Evolutionary conservation across 1,140 invertebrate species (phyloP), one percentile per base, ranked within the genome.

Genomic region (Orchesella cincta): DNA sequence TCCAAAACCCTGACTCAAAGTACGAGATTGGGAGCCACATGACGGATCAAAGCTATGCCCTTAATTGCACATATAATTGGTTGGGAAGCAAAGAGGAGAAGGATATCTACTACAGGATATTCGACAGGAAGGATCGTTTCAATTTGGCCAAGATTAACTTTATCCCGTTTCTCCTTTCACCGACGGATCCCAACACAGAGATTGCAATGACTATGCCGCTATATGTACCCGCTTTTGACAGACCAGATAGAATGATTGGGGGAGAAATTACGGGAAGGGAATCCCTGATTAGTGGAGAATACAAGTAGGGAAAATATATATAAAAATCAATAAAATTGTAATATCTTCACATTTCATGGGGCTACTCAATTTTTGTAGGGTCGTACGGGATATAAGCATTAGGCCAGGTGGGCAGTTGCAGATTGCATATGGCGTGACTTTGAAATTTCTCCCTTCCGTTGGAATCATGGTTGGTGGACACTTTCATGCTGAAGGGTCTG

Each of bases 391-490:
- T 83, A 96, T 98, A 39, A 97, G 94, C 83, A 91, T 98, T 2
- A 86, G 93, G 72, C 94, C 94, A 1, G 93, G 92, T 29, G 95
- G 94, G 16, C 93, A 92, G 83, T 86, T 98, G 14, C 92, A 92
- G 0, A 86, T 98, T 18, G 90, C 94, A 51, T 91, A 94, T 0
- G 96, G 95, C 0, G 95, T 97, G 0, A 93, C 91, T 0, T 76
- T 83, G 39, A 90, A 90, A 79, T 95, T 95, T 86, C 92, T 93
- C 67, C 92, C 96, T 62, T 92, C 94, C 36, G 92, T 98, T 54
- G 98, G 98, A 20, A 96, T 99, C 88, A 96, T 99, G 92, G 92
- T 98, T 1, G 94, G 95, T 46, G 96, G 96, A 3, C 91, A 92
- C 83, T 84, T 98, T 36, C 93, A 96, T 82, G 93, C 94, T 0